A percentile compares a stretch with the other conserved stretches of the same genome.
Conservation (phyloP, 2,113 vertebrate species). For the Calypte anna region DNA sequence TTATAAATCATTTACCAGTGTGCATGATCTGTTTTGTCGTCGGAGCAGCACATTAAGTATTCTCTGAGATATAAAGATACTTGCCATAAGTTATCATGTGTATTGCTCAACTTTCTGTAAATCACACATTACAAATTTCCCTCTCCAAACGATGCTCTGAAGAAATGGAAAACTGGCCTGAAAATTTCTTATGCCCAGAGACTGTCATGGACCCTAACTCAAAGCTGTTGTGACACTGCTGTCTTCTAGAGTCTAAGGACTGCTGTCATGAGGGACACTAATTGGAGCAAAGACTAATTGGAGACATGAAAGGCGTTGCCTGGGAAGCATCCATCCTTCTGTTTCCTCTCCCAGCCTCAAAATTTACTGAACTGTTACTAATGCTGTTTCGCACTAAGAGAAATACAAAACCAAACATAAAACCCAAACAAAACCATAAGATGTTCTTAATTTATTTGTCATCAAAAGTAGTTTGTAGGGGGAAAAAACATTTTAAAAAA, state of each 20-base stretch:
- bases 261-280: background rate
- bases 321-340: fast-evolving
- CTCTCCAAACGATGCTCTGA: background rate
- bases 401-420: too few relatives aligned
- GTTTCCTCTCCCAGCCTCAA: background rate
- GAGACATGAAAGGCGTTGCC: background rate
- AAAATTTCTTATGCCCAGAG: background rate
- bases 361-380: background rate
- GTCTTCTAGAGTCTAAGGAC: background rate
- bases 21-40: background rate
- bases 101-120: background rate
- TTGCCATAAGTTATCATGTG: background rate
- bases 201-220: background rate
- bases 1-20: background rate
- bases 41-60: background rate
- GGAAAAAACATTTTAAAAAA: too few relatives aligned
- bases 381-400: background rate
- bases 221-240: background rate
- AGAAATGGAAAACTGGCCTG: background rate
- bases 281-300: background rate
- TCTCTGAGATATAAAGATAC: background rate
- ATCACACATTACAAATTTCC: background rate
- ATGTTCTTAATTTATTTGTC: background rate
- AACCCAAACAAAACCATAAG: background rate
- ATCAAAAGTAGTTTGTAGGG: background rate